Evolutionary conservation across 2,797 vertebrate genomes (phyloP), one percentile per base, ranked within the genome.

Genomic region (Tamandua tetradactyla): DNA sequence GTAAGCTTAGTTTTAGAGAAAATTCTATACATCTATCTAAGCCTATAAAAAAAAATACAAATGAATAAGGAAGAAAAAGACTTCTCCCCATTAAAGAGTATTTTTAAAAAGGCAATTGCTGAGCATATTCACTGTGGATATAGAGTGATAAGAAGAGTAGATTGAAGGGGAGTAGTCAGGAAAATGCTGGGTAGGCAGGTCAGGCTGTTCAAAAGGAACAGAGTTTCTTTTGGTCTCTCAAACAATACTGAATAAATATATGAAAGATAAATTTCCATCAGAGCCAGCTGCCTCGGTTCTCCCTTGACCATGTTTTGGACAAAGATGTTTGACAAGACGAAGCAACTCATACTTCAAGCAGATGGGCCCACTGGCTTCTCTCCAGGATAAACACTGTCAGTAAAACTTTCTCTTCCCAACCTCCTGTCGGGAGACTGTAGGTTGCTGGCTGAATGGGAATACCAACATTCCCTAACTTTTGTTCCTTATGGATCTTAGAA

Each of bases 341-440:
- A 88, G 49, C 2, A 37, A 40, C 30, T 59, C 61, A 18, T 93
- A 84, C n/a, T 96, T 85, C 22, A 12, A 92, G 59, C 83, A 91
- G 37, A 76, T 14, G 25, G 89, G 69, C 64, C 22, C 15, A 20
- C 92, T 98, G 97, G 97, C 96, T 20, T 55, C 91, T 11, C 57
- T 97, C 95, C 97, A 98, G 92, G 95, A 64, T 87, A 97, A 97
- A 96, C 72, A 86, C 1, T 87, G 32, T 44, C 93, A 93, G 57
- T 59, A 79, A 96, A 97, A 93, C n/a, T 4, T 71, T 40, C 91
- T 72, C 49, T 95, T 90, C 93, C 32, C 25, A 84, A 23, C 15
- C 64, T 97, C 78, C 87, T 18, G n/a, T n/a, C n/a, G n/a, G 1
- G 80, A 68, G 81, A 68, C 49, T 90, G 25, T 23, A 80, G 94